A percentile compares a stretch with the other conserved stretches of the same genome.
Conservation (phyloP, 2,888 invertebrate species). For the Amorpha juglandis region DNA sequence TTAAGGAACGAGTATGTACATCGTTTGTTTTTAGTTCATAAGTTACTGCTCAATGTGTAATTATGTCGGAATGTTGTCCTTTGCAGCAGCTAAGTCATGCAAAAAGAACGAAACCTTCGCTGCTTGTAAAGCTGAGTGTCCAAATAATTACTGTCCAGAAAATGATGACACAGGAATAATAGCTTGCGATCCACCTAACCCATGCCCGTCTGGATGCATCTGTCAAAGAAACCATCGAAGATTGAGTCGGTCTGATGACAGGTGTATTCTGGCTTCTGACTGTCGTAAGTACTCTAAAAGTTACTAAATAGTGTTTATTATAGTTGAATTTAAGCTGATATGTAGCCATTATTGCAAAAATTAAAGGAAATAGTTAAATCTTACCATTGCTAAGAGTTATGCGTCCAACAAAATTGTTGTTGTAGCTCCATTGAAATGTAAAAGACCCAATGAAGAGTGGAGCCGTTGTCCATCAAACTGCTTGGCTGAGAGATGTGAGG, state of each 20-base stretch:
- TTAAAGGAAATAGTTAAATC: too few relatives aligned
- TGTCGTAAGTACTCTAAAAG: conserved; percentile 48
- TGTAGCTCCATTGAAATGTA: conserved; percentile 54
- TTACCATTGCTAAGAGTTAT: conserved; percentile 29
- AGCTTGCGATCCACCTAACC: conserved; percentile 46
- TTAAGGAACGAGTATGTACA: too few relatives aligned
- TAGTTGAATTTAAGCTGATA: too few relatives aligned
- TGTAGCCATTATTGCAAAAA: too few relatives aligned
- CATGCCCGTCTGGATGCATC: conserved; percentile 59
- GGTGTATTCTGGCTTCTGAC: conserved; percentile 37
- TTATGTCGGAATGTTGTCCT: neutral
- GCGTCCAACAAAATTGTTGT: conserved; percentile 25
- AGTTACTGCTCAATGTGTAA: too few relatives aligned
- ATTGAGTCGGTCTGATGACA: conserved; percentile 26
- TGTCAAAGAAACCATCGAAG: conserved; percentile 48
- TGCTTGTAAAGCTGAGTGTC: conserved; percentile 49
- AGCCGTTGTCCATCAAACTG: conserved; percentile 47
- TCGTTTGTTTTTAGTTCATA: too few relatives aligned
- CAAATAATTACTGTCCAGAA: conserved; percentile 50
- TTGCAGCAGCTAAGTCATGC: conserved; percentile 52
- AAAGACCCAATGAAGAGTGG: conserved; percentile 53
- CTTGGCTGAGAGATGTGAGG: conserved; percentile 44
- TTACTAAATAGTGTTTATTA: conserved; percentile 33
- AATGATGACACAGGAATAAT: conserved; percentile 43
- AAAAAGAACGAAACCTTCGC: conserved; percentile 48